Conservation (phyloP, 2,797 vertebrate genomes). For the Megalops cyprinoides region DNA sequence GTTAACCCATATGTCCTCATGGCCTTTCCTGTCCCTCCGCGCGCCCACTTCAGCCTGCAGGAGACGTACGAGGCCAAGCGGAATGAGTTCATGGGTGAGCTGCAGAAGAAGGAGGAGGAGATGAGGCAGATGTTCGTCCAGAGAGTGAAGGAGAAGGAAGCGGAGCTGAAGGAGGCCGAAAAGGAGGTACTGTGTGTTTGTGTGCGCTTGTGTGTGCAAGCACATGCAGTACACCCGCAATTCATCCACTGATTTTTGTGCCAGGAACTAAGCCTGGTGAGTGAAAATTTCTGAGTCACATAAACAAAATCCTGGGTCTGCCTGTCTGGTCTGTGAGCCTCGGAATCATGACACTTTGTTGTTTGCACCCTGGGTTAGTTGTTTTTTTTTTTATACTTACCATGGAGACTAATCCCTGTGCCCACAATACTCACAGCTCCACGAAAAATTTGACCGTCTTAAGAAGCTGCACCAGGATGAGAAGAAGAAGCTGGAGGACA, state of each 20-base stretch:
- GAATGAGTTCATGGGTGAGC: constrained; percentile 81
- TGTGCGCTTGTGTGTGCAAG: background rate
- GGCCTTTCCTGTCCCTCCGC: background rate
- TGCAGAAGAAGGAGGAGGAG: constrained; percentile 84
- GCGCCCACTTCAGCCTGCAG: constrained; percentile 71
- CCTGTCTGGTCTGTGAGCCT: too few relatives aligned
- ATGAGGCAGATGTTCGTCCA: constrained; percentile 88
- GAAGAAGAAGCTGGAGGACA: constrained; percentile 74
- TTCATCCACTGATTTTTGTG: too few relatives aligned
- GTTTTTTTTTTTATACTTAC: too few relatives aligned
- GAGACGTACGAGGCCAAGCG: constrained; percentile 85
- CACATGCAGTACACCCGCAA: background rate
- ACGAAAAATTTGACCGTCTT: constrained; percentile 75
- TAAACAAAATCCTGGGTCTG: too few relatives aligned
- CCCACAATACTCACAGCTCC: constrained; percentile 66
- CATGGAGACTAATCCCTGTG: too few relatives aligned
- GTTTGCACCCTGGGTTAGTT: too few relatives aligned
- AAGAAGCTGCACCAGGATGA: constrained; percentile 72
- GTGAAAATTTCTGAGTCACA: too few relatives aligned
- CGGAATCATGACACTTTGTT: too few relatives aligned
- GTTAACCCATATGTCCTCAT: background rate
- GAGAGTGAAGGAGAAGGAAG: constrained; percentile 86
- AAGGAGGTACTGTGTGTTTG: constrained; percentile 71
- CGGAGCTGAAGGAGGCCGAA: constrained; percentile 82
- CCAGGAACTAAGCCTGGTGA: too few relatives aligned